phyloP scores from a whole-genome alignment of 2,113 vertebrate species.

The Balaenoptera acutorostrata region DNA sequence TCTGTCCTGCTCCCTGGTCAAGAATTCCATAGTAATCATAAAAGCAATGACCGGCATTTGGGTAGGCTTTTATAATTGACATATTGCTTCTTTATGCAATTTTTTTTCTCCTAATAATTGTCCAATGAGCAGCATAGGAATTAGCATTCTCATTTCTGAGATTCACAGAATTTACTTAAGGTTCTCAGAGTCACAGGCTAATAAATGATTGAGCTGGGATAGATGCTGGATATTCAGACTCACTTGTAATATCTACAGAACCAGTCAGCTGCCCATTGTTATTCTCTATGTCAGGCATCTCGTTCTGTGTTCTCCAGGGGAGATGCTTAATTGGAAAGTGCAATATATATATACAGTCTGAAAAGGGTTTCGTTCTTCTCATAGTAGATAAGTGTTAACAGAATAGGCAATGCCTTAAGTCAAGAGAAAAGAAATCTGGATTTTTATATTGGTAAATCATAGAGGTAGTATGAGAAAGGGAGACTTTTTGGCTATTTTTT shows the following conservation, averaged over 20 bases:
- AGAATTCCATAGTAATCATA: not conserved
- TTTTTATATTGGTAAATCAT: not conserved
- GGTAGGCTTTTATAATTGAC: not conserved
- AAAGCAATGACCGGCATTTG: not conserved
- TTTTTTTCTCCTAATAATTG: not conserved
- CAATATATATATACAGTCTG: not conserved
- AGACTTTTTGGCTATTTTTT: not conserved
- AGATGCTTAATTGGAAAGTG: not conserved
- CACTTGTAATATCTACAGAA: not conserved
- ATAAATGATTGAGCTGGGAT: not conserved
- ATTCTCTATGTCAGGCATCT: not conserved
- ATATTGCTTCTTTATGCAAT: not conserved
- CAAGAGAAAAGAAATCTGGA: not conserved
- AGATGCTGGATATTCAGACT: not conserved
- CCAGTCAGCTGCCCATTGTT: not conserved
- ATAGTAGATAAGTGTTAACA: not conserved
- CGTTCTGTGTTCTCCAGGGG: not conserved
- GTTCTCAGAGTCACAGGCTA: not conserved
- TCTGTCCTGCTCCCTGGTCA: rapidly evolving
- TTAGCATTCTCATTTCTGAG: not conserved
- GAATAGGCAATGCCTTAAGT: not conserved
- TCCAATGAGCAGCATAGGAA: not conserved
- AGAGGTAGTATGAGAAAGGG: not conserved
- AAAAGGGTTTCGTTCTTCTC: not conserved
- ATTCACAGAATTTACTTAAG: not conserved